Base-by-base conservation (phyloP, 2,797 vertebrate species). In the Buphagus erythrorhynchus region DNA sequence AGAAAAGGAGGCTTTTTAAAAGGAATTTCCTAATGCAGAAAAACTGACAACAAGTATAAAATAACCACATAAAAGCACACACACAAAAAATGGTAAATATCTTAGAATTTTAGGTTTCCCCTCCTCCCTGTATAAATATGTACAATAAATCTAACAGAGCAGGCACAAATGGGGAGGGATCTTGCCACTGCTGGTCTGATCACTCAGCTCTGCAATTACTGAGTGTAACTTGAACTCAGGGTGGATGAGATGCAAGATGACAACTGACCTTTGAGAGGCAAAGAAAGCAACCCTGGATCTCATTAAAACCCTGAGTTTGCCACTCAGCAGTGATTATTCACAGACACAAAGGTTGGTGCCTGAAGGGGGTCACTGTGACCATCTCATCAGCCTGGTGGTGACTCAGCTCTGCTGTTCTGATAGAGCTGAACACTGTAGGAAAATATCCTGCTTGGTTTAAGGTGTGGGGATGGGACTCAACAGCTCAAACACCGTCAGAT, bases 221-320 rank as follows among this genome's bases (percentile, higher is more conserved):
- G 2, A 58, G 19, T 7, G 14, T n/a, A 61, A 48, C 73, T 66
- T 74, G 49, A 42, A 12, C 33, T 66, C 54, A 31, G n/a, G 40
- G 9, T 29, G 49, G 67, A 76, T 4, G 1, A 78, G 80, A 95
- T 57, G 35, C 35, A 8, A 2, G 11, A 20, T 0, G 10, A 85
- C 86, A 92, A 55, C 21, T 95, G 88, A 38, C 83, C 81, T 95
- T 89, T 92, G 67, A 49, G 74, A 89, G 61, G 33, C 4, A 48
- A 45, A 84, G 90, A 57, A 38, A 73, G 49, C 9, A 74, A 16
- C 59, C 73, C 74, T 42, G 77, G 57, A 52, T 67, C 71, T 86
- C 84, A 67, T 90, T 59, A 93, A 73, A 67, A 40, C 33, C 4
- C 0, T 5, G 31, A 15, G 48, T 94, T 76, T 84, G 35, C 33